Evolutionary conservation across 23 tunicate genomes (phyloP), one percentile per base, ranked within the genome.

Genomic region (Diplosoma virens): DNA sequence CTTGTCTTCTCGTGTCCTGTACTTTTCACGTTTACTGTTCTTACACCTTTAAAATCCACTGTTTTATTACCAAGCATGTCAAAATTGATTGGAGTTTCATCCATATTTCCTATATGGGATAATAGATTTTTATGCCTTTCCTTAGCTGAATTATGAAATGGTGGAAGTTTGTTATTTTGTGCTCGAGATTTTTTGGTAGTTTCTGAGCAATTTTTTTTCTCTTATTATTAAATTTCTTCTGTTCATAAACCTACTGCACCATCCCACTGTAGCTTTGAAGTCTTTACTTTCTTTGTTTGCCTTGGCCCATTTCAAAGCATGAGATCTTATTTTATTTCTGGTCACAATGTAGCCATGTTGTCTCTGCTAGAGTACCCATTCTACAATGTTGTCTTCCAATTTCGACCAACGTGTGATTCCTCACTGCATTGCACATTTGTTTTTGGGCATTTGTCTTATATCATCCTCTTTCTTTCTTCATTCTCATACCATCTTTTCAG

Each of bases 1-100:
- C 37, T 28, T 11, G 58, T 14, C 26, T 41, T 70, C 28, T 70
- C 77, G 26, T 70, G 77, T n/a, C 66, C 77, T 37, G 77, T 22
- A 14, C 32, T 37, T 70, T 70, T 70, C 59, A 70, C 59, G 24
- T 7, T 6, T 6, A 70, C 65, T 18, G 77, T 70, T 70, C 28
- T 70, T 36, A 7, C 58, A 14, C 77, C 77, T 37, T 14, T 23
- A 16, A 16, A 7, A 37, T 70, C 26, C 65, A 70, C 58, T 37
- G 77, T 70, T 37, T 17, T 37, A 37, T 70, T 70, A 3, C 65
- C 59, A 35, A 33, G 77, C 77, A 37, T 70, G 77, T 37, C 77
- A 37, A 70, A 70, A 70, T 37, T 28, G 65, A 70, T 70, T n/a
- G 77, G 77, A 6, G 77, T 70, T 70, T 70, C 77, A 37, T 70